Evolutionary conservation across 2,888 invertebrate species (phyloP).

Genomic region (Drosophila recens): DNA sequence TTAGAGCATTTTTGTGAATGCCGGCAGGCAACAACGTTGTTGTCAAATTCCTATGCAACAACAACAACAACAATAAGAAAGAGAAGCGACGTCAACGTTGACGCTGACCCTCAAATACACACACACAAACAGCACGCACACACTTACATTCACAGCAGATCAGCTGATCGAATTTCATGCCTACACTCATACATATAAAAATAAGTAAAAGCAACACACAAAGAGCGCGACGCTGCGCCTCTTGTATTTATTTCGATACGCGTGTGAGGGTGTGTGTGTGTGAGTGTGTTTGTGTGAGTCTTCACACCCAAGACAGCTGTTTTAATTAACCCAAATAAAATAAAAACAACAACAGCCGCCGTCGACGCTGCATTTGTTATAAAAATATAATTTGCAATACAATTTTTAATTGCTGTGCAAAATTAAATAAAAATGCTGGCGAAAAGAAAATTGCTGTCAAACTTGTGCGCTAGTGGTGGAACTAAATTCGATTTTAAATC

Average conservation of each 20-base stretch:
- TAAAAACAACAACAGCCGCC: slow-evolving; percentile 27
- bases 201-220: slow-evolving; percentile 41
- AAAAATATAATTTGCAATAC: slow-evolving; percentile 34
- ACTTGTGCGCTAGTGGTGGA: slow-evolving; percentile 5
- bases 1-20: slow-evolving; percentile 36
- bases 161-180: slow-evolving; percentile 76
- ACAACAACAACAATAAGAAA: slow-evolving; percentile 24
- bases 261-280: slow-evolving; percentile 15
- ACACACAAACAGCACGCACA: slow-evolving; percentile 19
- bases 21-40: slow-evolving; percentile 42
- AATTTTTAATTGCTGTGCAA: slow-evolving; percentile 28
- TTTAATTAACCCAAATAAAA: slow-evolving; percentile 76
- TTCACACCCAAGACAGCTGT: slow-evolving; percentile 69
- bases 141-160: slow-evolving; percentile 42
- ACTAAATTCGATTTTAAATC: background rate
- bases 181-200: slow-evolving; percentile 41
- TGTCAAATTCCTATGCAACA: slow-evolving; percentile 46
- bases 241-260: slow-evolving; percentile 49
- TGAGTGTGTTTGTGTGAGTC: slow-evolving; percentile 29
- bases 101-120: slow-evolving; percentile 71
- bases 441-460: slow-evolving; percentile 38
- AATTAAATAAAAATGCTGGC: slow-evolving; percentile 36
- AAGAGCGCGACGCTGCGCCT: slow-evolving; percentile 25
- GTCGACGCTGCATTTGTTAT: slow-evolving; percentile 32
- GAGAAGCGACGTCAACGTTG: slow-evolving; percentile 42